Evolutionary conservation across 2,113 vertebrate genomes (phyloP).

Genomic region (Sturnira hondurensis): DNA sequence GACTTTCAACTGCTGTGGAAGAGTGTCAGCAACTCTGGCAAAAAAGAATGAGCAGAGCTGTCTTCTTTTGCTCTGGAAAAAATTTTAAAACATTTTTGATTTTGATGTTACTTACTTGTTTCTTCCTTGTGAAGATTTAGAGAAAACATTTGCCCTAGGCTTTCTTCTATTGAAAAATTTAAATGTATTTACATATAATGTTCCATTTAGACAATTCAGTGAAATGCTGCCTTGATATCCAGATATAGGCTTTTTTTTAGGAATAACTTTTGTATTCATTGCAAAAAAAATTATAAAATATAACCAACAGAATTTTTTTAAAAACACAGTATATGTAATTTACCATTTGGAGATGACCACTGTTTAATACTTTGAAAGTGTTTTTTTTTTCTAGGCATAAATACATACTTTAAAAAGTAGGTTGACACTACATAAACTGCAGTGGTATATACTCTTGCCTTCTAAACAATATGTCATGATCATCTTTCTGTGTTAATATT

Average conservation of each 20-base stretch:
- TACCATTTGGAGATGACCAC: background rate
- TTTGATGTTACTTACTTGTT: background rate
- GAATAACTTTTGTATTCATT: background rate
- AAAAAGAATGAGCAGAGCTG: background rate
- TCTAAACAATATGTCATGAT: background rate
- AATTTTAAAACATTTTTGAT: background rate
- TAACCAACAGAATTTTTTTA: background rate
- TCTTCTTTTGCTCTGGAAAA: background rate
- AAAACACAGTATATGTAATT: background rate
- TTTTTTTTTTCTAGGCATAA: background rate
- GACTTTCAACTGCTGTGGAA: fast-evolving
- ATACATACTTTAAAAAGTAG: background rate
- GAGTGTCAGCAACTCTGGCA: background rate
- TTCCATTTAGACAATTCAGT: background rate
- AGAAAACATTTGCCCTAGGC: background rate
- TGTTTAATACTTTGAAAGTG: background rate
- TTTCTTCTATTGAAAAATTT: background rate
- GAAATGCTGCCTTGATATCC: background rate
- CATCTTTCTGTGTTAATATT: background rate
- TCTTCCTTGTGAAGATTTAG: background rate
- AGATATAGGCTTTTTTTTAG: background rate
- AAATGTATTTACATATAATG: background rate
- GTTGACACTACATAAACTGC: background rate
- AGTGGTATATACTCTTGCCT: background rate
- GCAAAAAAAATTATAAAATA: conserved; percentile 9